A percentile compares a stretch with the other conserved stretches of the same genome.
These are phyloP conservation scores for Cosmia trapezina DNA, from an alignment of 2,888 invertebrate species.

Conservation along the genomic window DNA sequence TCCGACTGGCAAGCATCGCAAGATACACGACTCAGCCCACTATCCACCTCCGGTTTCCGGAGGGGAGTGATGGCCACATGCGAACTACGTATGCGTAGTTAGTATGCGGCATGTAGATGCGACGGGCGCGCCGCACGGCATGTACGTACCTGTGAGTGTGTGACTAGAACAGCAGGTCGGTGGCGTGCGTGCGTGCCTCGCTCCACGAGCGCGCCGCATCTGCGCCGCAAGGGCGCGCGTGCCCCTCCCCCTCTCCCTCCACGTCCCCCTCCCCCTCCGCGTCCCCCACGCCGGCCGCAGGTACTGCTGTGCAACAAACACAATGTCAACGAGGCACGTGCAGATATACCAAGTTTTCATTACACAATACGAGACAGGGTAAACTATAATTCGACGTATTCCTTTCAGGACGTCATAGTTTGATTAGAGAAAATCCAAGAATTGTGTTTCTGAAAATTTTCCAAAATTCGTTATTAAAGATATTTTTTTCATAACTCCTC, in stretches of 20 bases:
- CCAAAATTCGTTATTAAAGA: background rate
- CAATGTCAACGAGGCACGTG: background rate
- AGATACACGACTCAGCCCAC: too few species aligned
- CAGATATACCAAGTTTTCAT: background rate
- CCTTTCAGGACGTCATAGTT: background rate
- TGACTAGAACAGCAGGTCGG: slow-evolving; percentile 86
- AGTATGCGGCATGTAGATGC: too few species aligned
- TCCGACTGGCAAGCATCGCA: too few species aligned
- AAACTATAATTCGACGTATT: background rate
- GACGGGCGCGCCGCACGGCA: slow-evolving; percentile 9
- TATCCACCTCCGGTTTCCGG: too few species aligned
- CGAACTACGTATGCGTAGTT: too few species aligned
- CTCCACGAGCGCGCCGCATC: slow-evolving; percentile 83
- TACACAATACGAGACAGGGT: background rate
- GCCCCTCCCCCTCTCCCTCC: slow-evolving; percentile 44
- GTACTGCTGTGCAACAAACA: slow-evolving; percentile 1
- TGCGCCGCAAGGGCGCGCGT: slow-evolving; percentile 79
- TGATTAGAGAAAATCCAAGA: background rate
- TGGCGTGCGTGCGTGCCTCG: slow-evolving; percentile 81
- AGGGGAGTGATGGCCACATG: too few species aligned
- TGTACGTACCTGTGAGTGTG: slow-evolving; percentile 39
- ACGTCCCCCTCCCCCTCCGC: slow-evolving; percentile 64
- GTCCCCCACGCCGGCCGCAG: slow-evolving; percentile 21
- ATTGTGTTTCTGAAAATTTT: background rate
- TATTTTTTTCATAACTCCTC: too few species aligned